These are phyloP conservation scores for Epinephelus fuscoguttatus DNA, from an alignment of 2,113 vertebrate genomes.

Conservation along the genomic window DNA sequence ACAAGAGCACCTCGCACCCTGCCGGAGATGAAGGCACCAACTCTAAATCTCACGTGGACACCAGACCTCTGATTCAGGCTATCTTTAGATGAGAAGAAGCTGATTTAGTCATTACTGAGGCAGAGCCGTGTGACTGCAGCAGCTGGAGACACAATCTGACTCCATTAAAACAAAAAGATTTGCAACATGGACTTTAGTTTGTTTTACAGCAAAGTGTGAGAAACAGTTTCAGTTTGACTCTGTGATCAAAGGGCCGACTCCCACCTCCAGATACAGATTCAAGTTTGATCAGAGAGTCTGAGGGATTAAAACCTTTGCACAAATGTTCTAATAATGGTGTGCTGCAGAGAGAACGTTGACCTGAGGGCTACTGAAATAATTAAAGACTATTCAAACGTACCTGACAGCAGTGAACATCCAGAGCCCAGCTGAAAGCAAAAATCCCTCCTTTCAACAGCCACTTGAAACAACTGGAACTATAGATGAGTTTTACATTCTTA, in stretches of 20 bases:
- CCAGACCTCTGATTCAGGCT: slow-evolving; percentile 10
- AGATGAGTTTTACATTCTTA: no score
- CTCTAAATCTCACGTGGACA: slow-evolving; percentile 23
- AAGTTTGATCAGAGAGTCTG: not conserved
- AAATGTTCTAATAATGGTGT: not conserved
- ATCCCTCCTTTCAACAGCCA: not conserved
- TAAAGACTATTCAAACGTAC: slow-evolving; percentile 4
- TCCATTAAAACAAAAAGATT: slow-evolving; percentile 18
- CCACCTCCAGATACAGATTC: not conserved
- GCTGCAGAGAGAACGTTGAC: slow-evolving; percentile 3
- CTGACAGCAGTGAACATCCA: not conserved
- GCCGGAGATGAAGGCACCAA: slow-evolving; percentile 46
- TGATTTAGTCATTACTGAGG: slow-evolving; percentile 2
- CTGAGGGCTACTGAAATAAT: slow-evolving; percentile 23
- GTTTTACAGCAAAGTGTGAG: not conserved
- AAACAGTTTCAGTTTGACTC: not conserved
- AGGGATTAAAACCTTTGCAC: not conserved
- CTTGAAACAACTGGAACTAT: not conserved
- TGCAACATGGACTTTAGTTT: not conserved
- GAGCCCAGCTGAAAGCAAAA: not conserved
- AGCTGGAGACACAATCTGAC: not conserved
- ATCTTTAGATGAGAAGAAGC: slow-evolving; percentile 25
- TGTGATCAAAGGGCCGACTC: slow-evolving; percentile 4
- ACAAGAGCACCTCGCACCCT: slow-evolving; percentile 30
- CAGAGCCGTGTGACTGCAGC: not conserved